Conservation (phyloP, 2,113 vertebrate genomes). For the Phasianus colchicus region DNA sequence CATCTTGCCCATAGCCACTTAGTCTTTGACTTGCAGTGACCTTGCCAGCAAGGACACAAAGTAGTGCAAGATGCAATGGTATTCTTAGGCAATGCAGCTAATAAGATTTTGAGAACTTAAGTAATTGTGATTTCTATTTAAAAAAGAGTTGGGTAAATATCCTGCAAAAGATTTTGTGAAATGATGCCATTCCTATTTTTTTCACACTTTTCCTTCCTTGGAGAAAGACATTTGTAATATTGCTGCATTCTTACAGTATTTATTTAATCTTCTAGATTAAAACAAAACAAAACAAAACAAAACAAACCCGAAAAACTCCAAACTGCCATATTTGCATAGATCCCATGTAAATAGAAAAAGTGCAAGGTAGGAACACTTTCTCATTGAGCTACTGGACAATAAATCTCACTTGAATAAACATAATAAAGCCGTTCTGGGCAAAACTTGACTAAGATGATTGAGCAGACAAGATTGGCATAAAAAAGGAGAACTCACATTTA, state of each 20-base stretch:
- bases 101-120: background rate
- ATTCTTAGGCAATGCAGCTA: background rate
- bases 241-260: background rate
- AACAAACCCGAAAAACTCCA: background rate
- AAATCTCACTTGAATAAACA: constrained; percentile 1
- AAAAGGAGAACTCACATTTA: background rate
- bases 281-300: background rate
- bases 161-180: background rate
- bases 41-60: background rate
- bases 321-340: background rate
- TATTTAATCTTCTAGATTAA: background rate
- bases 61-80: background rate
- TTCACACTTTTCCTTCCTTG: constrained; percentile 3
- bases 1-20: background rate
- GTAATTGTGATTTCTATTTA: background rate
- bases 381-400: background rate
- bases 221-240: background rate
- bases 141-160: background rate
- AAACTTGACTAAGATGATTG: background rate
- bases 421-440: background rate
- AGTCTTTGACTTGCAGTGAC: background rate
- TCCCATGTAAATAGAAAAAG: background rate
- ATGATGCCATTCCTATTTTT: background rate
- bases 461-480: background rate
- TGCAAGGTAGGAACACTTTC: background rate